phyloP scores from a whole-genome alignment of 2,797 vertebrate genomes.

The Trichosurus vulpecula region DNA sequence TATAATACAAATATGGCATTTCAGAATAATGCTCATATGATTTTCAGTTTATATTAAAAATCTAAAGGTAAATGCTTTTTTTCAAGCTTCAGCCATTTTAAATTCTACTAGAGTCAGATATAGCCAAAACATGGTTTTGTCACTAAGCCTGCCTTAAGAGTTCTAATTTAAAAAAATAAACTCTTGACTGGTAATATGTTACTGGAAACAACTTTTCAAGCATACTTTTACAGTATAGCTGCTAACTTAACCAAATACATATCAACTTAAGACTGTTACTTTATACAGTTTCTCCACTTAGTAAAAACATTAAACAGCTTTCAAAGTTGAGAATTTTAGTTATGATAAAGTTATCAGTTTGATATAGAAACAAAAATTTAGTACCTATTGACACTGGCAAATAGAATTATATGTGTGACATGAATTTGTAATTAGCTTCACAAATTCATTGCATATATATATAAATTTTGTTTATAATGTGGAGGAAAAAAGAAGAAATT shows the following conservation, averaged over 20 bases:
- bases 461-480: not conserved
- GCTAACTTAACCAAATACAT: not conserved
- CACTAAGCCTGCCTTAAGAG: not conserved
- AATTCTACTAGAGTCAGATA: not conserved
- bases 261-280: not conserved
- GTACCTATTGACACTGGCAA: slow-evolving; percentile 9
- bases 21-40: slow-evolving; percentile 49
- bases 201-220: not conserved
- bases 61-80: not conserved
- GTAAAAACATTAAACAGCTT: slow-evolving; percentile 35
- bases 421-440: slow-evolving; percentile 22
- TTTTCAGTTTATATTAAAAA: slow-evolving; percentile 42
- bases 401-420: slow-evolving; percentile 21
- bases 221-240: not conserved
- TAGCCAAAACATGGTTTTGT: not conserved
- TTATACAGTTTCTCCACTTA: not conserved
- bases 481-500: not conserved
- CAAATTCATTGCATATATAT: slow-evolving; percentile 26
- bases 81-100: not conserved
- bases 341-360: slow-evolving; percentile 23
- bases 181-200: not conserved
- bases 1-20: slow-evolving; percentile 29
- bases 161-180: not conserved
- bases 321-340: not conserved
- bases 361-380: slow-evolving; percentile 46